Base-by-base conservation (phyloP, 2,113 vertebrate genomes). In the Podarcis cretensis region DNA sequence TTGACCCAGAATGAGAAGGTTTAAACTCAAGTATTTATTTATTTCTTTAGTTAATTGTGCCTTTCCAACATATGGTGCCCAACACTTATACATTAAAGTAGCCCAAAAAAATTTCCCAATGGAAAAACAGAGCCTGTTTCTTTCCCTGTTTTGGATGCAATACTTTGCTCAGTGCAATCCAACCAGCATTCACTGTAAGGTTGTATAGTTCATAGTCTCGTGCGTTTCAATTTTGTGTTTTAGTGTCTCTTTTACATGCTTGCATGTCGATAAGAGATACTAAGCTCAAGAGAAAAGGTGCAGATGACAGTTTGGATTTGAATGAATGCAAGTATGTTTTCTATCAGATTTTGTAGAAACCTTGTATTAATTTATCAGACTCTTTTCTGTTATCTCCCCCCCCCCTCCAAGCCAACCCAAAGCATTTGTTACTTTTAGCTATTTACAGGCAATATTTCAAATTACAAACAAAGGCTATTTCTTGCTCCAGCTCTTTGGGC, bases 351-450 rank as follows among this genome's bases (percentile, higher is more conserved):
- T 37, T 75, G 6, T 66, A 82, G 85, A 79, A 93, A 75, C 1
- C 0, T 80, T 81, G 32, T 35, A 1, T 73, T 90, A 4, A 68
- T 5, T 27, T 1, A 1, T 83, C 89, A 43, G 81, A 57, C 0
- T 12, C 83, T 92, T 89, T 85, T 75, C 16, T 81, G 4, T 91
- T 74, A 2, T 2, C 76, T 86, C 81, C 83, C 10, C 83, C 78
- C 9, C 48, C 48, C 69, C 1, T 59, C 83, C 76, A 73, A 90
- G 37, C 2, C 69, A 88, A 25, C 1, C 63, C 65, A 74, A 59
- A 35, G 14, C 35, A 75, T 81, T 75, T 76, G 57, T 74, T 75
- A 54, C 77, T 81, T 66, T 65, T 57, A 23, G 81, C 30, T 65
- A 32, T 85, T 85, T 71, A 43, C n/a, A 59, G 43, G 63, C 73